Evolutionary conservation across 1,140 invertebrate genomes (phyloP).

Genomic region (Neuroterus valhalla): DNA sequence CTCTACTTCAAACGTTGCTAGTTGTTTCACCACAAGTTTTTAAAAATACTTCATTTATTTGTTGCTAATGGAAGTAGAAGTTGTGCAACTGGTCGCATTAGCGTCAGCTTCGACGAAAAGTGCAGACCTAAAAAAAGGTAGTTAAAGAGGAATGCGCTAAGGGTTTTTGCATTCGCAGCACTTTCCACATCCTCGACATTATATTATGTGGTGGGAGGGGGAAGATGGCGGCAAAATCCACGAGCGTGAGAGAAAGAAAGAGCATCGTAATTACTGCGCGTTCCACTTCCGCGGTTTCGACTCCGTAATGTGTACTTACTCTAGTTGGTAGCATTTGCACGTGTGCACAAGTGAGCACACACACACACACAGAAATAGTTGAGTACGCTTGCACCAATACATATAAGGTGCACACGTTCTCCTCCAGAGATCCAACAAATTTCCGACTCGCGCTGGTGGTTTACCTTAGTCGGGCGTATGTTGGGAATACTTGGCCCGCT

Average conservation of each 20-base stretch:
- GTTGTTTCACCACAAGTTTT: no score
- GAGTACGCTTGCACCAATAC: slow-evolving; percentile 17
- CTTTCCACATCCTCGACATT: slow-evolving; percentile 1
- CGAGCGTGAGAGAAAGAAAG: neutral
- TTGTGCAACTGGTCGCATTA: neutral
- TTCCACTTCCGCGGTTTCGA: slow-evolving; percentile 16
- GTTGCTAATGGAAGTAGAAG: no score
- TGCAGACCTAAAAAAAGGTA: neutral
- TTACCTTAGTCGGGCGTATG: slow-evolving; percentile 14
- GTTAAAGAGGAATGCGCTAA: neutral
- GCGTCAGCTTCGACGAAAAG: neutral
- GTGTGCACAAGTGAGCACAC: slow-evolving; percentile 24
- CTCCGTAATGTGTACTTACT: slow-evolving; percentile 28
- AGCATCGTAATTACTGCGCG: neutral
- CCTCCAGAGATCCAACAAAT: slow-evolving; percentile 11
- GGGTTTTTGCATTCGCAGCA: slow-evolving; percentile 11
- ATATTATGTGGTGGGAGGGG: neutral
- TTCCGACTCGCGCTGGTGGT: slow-evolving; percentile 6
- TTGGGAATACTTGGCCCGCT: slow-evolving; percentile 11
- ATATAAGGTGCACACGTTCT: neutral
- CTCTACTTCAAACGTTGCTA: no score
- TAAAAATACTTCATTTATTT: no score
- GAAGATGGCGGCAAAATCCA: neutral
- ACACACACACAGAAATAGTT: slow-evolving; percentile 15
- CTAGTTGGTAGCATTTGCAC: slow-evolving; percentile 12